phyloP scores from a whole-genome alignment of 2,888 invertebrate genomes.

The Platyscelio sp. region DNA sequence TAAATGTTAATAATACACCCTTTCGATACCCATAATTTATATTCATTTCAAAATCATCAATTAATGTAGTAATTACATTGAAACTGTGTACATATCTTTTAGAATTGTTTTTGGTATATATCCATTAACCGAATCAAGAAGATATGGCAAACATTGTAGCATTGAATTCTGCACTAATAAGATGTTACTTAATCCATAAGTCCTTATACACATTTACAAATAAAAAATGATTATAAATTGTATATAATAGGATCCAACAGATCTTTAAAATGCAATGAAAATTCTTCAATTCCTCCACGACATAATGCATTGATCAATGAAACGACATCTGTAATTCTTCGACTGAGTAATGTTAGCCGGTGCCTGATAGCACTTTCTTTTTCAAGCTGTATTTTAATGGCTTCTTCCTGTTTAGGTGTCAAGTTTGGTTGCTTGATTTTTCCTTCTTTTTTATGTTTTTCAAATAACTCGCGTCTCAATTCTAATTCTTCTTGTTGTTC shows the following conservation, averaged over 20 bases:
- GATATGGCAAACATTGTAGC: too few species aligned
- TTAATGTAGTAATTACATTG: too few species aligned
- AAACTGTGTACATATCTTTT: too few species aligned
- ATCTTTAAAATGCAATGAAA: conserved; percentile 87
- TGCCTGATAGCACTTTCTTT: conserved; percentile 93
- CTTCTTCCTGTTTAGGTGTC: conserved; percentile 96
- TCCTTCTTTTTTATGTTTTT: conserved; percentile 93
- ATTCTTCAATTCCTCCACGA: conserved; percentile 86
- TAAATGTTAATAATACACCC: too few species aligned
- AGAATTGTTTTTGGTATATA: too few species aligned
- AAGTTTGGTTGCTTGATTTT: conserved; percentile 91
- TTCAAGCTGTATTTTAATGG: conserved; percentile 93
- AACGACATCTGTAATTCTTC: conserved; percentile 82
- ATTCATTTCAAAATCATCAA: too few species aligned
- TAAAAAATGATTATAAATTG: conserved; percentile 89
- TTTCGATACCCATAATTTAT: too few species aligned
- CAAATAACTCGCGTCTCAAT: conserved; percentile 95
- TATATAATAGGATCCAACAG: conserved; percentile 87
- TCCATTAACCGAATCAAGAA: too few species aligned
- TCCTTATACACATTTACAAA: too few species aligned
- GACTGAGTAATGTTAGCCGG: conserved; percentile 87
- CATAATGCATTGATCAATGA: conserved; percentile 86
- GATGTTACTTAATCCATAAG: too few species aligned
- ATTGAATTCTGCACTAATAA: too few species aligned
- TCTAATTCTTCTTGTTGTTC: conserved; percentile 98